Evolutionary conservation across 2,113 vertebrate genomes (phyloP).

Genomic region (Trematomus loennbergii): DNA sequence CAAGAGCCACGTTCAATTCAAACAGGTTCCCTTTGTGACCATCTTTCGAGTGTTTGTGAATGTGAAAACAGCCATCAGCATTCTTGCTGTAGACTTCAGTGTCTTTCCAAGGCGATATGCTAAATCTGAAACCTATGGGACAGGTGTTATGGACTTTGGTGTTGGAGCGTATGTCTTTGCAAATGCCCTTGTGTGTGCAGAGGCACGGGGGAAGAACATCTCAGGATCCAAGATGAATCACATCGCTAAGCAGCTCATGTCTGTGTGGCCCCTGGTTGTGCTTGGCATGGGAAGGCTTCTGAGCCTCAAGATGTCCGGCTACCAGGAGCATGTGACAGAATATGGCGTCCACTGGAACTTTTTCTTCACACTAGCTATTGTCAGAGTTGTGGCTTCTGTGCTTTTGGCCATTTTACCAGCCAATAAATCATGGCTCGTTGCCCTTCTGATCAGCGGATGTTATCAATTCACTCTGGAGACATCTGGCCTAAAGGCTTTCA

Average conservation of each 20-base stretch:
- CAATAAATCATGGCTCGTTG: constrained; percentile 84
- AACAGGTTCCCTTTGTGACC: constrained; percentile 88
- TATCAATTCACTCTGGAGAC: constrained; percentile 89
- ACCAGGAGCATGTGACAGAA: constrained; percentile 93
- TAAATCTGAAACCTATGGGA: constrained; percentile 95
- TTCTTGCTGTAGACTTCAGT: constrained; percentile 94
- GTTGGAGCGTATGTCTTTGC: constrained; percentile 93
- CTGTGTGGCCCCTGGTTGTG: constrained; percentile 89
- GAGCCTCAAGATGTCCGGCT: constrained; percentile 88
- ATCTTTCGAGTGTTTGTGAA: constrained; percentile 90
- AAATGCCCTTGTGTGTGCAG: constrained; percentile 91
- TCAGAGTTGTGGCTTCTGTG: constrained; percentile 88
- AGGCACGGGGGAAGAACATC: constrained; percentile 83
- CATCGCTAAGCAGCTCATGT: constrained; percentile 83
- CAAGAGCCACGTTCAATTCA: constrained; percentile 77
- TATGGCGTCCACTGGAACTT: constrained; percentile 99
- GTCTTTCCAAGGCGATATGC: constrained; percentile 93
- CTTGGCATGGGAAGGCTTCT: constrained; percentile 89
- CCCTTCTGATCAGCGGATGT: constrained; percentile 78
- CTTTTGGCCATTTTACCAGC: constrained; percentile 85
- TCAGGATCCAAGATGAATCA: constrained; percentile 68
- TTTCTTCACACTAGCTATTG: constrained; percentile 92
- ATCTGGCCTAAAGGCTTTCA: constrained; percentile 86
- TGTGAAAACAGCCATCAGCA: constrained; percentile 90
- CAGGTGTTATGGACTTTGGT: constrained; percentile 94